A percentile compares a stretch with the other conserved stretches of the same genome.
phyloP scores from a whole-genome alignment of 2,113 vertebrate genomes.

The Reinhardtius hippoglossoides region DNA sequence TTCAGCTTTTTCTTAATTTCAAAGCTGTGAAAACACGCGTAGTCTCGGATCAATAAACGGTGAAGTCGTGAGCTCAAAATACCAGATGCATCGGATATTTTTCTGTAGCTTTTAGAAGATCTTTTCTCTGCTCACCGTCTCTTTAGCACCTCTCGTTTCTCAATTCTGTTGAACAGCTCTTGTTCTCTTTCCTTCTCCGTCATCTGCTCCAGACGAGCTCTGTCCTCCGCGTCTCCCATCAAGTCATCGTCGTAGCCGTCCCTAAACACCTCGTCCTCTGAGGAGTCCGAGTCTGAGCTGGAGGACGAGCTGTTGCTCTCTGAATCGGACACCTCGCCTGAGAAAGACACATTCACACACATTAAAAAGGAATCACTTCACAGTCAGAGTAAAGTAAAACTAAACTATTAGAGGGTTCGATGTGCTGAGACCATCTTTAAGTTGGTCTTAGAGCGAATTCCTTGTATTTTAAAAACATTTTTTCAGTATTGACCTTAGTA shows the following conservation, averaged over 20 bases:
- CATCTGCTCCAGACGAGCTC: slow-evolving; percentile 97
- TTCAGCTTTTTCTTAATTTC: slow-evolving; percentile 99
- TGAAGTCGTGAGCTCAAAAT: background rate
- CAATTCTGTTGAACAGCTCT: slow-evolving; percentile 97
- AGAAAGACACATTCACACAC: background rate
- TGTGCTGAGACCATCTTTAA: too few relatives aligned
- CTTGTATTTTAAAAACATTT: too few relatives aligned
- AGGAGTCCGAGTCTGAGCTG: slow-evolving; percentile 96
- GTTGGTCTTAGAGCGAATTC: too few relatives aligned
- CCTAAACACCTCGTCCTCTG: slow-evolving; percentile 96
- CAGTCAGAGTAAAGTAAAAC: background rate
- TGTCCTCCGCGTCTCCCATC: slow-evolving; percentile 98
- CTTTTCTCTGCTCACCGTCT: slow-evolving; percentile 86
- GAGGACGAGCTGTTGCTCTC: slow-evolving; percentile 98
- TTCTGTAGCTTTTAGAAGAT: too few relatives aligned
- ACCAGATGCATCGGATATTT: too few relatives aligned
- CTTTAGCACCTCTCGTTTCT: slow-evolving; percentile 97
- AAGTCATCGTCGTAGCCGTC: slow-evolving; percentile 97
- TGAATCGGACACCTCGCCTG: slow-evolving; percentile 97
- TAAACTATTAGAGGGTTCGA: background rate
- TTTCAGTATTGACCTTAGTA: too few relatives aligned
- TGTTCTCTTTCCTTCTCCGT: slow-evolving; percentile 98
- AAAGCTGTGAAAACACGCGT: slow-evolving; percentile 84
- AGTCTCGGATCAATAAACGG: background rate
- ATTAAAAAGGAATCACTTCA: background rate